A percentile compares a stretch with the other conserved stretches of the same genome.
Evolutionary conservation across 64 coral and sea anemone genomes (phyloP).

Genomic region (Porites lutea): DNA sequence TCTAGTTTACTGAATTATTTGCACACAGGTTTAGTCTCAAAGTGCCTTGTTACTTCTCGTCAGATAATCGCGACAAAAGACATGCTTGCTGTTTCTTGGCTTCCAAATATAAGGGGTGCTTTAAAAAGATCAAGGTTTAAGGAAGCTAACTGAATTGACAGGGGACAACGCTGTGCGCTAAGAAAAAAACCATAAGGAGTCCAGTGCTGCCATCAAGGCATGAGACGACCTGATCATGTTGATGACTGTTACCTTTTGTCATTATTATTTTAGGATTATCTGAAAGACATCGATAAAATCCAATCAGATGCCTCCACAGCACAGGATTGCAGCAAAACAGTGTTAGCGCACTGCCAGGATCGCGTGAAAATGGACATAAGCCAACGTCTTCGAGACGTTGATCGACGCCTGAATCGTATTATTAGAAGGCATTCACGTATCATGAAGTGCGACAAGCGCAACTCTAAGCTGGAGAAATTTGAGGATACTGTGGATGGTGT

Average conservation of each 20-base stretch:
- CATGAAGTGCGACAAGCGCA: constrained; percentile 93
- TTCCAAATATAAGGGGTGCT: background rate
- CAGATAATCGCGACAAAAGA: too few relatives aligned
- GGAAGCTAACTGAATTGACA: too few relatives aligned
- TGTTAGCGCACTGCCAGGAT: constrained; percentile 66
- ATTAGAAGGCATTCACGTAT: constrained; percentile 83
- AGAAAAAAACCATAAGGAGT: too few relatives aligned
- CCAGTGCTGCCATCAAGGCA: too few relatives aligned
- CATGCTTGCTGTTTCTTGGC: background rate
- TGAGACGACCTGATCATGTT: too few relatives aligned
- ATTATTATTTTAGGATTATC: constrained; percentile 61
- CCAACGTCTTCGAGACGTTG: constrained; percentile 70
- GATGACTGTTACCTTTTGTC: too few relatives aligned
- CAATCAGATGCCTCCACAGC: constrained; percentile 69
- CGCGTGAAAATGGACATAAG: constrained; percentile 76
- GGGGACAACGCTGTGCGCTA: too few relatives aligned
- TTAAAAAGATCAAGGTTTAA: too few relatives aligned
- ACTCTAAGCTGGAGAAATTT: constrained; percentile 87
- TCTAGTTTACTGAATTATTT: too few relatives aligned
- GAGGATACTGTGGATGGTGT: constrained; percentile 87
- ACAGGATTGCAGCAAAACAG: constrained; percentile 80
- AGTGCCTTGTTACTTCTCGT: too few relatives aligned
- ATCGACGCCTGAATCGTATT: constrained; percentile 85
- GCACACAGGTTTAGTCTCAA: too few relatives aligned
- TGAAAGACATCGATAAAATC: constrained; percentile 83